phyloP scores from a whole-genome alignment of 2,888 invertebrate genomes.

The Eristalinus sepulchralis region DNA sequence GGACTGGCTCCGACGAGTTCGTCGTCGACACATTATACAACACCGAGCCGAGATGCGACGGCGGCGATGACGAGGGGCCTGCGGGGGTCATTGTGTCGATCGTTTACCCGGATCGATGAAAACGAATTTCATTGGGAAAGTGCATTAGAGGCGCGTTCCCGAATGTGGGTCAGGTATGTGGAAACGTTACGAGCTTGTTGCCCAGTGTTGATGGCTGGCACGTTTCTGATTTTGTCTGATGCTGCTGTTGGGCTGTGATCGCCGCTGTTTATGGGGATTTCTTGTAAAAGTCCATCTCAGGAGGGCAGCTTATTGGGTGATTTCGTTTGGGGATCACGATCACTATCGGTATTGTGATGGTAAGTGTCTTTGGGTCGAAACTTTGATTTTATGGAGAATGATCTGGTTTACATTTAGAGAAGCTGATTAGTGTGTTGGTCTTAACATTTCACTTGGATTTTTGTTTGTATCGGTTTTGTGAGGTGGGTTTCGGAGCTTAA shows the following conservation, averaged over 20 bases:
- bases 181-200: constrained; percentile 6
- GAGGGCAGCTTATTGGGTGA: neutral
- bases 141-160: constrained; percentile 49
- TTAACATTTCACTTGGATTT: neutral
- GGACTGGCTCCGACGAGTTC: constrained; percentile 21
- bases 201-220: neutral
- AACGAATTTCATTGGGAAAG: constrained; percentile 56
- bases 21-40: constrained; percentile 24
- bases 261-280: neutral
- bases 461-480: neutral
- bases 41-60: neutral
- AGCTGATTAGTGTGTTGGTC: neutral
- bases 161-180: constrained; percentile 53
- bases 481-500: too few relatives aligned
- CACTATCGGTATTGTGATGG: neutral
- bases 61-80: neutral
- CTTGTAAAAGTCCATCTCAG: neutral
- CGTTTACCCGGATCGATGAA: constrained; percentile 52
- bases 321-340: neutral
- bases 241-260: neutral
- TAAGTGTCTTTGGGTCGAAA: neutral
- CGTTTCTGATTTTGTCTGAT: too few relatives aligned
- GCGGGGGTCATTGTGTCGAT: constrained; percentile 15
- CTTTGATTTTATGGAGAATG: neutral
- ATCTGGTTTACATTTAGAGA: neutral